Evolutionary conservation across 1,140 invertebrate genomes (phyloP), one percentile per base, ranked within the genome.

Genomic region (Caerostris darwini): DNA sequence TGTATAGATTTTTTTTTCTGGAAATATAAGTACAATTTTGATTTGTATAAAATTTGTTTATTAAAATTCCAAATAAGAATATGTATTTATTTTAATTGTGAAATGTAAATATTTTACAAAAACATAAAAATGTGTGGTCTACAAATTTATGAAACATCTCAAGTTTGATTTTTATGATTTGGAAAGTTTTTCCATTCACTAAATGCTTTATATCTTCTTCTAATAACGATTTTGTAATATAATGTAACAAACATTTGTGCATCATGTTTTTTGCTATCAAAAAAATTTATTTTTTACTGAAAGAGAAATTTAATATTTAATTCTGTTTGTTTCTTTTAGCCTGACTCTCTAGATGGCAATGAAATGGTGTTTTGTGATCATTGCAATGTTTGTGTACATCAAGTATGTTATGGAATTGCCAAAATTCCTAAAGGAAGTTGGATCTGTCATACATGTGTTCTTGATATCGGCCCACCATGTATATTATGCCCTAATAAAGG

Each of bases 291-390:
- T 34, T 34, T 34, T 34, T 34, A 34, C 34, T 34, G 34, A 50
- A 53, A 53, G 8, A 77, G 53, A 4, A 12, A 53, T 50, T 77
- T 50, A 53, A 77, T 12, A 77, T 17, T 64, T 17, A 64, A 64
- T 14, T 64, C 61, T 54, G 7, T 94, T 94, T 77, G 96, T 95
- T 53, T 92, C 94, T 95, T 95, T 94, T 94, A 98, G 97, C 99
- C 99, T 95, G 99, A 99, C 96, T 99, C 98, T 61, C 99, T 99
- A 96, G 99, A 99, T 96, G 98, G 98, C 90, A 99, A 99, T 96
- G 99, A 99, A 97, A 99, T 99, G 98, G 99, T 99, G 83, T 99
- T 99, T 96, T 99, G 99, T 97, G 99, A 99, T 97, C 98, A 97
- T 95, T 99, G 99, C 97, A 99, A 99, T 96, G 99, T 99, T 95